A percentile compares a stretch with the other conserved stretches of the same genome.
Evolutionary conservation across 2,888 invertebrate species (phyloP).

Genomic region (Callyntrura sp.): DNA sequence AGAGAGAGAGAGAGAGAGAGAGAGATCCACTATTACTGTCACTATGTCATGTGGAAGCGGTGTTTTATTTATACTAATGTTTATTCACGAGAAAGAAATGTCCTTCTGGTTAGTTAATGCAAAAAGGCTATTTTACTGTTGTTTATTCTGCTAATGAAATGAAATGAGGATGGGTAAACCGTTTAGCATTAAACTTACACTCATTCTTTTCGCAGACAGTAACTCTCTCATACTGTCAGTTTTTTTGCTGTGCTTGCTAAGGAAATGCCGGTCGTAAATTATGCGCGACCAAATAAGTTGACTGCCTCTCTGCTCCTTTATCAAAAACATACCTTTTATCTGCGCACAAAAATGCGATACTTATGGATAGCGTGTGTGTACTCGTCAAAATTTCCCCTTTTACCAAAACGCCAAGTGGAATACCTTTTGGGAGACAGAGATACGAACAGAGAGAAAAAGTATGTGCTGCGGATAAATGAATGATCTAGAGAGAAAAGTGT

Average conservation of each 20-base stretch:
- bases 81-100: constrained; percentile 53
- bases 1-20: no score
- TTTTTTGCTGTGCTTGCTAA: constrained; percentile 52
- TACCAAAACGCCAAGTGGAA: neutral
- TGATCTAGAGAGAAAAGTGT: constrained; percentile 22
- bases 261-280: constrained; percentile 77
- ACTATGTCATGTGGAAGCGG: no score
- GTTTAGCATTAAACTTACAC: neutral
- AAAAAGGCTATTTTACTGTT: neutral
- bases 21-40: no score
- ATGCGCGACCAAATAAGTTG: constrained; percentile 48
- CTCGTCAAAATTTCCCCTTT: constrained; percentile 23
- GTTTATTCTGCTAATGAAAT: constrained; percentile 23
- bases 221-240: constrained; percentile 21
- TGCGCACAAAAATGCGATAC: neutral
- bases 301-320: constrained; percentile 11
- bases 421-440: neutral
- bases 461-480: neutral
- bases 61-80: neutral
- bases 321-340: neutral
- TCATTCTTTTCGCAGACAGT: neutral
- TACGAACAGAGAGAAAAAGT: neutral
- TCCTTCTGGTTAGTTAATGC: constrained; percentile 21
- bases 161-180: constrained; percentile 22
- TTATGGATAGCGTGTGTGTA: neutral